Evolutionary conservation across 2,113 vertebrate genomes (phyloP).

Genomic region (Macroglossus sobrinus): DNA sequence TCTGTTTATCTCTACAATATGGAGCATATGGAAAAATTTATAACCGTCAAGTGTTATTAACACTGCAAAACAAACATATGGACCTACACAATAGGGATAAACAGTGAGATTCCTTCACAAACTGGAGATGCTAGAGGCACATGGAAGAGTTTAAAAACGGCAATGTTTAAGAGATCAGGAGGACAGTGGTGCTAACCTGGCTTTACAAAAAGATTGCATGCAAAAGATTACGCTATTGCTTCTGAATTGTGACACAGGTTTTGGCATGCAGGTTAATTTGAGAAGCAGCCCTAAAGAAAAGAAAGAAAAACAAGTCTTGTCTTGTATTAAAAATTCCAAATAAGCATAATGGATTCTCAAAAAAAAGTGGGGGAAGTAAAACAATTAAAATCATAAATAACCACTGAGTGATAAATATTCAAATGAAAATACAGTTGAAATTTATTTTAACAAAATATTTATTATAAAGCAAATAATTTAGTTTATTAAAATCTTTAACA

Average conservation of each 20-base stretch:
- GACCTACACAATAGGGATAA: constrained; percentile 15
- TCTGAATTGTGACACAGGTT: constrained; percentile 13
- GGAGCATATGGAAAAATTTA: constrained; percentile 58
- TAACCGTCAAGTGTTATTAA: constrained; percentile 55
- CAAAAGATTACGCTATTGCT: background rate
- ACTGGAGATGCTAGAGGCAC: constrained; percentile 35
- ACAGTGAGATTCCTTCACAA: background rate
- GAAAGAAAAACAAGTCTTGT: constrained; percentile 28
- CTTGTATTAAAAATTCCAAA: constrained; percentile 45
- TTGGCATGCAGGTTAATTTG: constrained; percentile 25
- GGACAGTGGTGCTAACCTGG: background rate
- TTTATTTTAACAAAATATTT: background rate
- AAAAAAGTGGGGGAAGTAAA: background rate
- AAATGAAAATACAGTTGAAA: constrained; percentile 18
- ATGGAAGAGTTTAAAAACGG: constrained; percentile 56
- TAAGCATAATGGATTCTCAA: background rate
- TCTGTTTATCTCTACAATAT: constrained; percentile 65
- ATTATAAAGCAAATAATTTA: background rate
- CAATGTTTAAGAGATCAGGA: background rate
- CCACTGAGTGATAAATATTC: background rate
- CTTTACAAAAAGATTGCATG: background rate
- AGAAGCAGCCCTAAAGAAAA: constrained; percentile 4
- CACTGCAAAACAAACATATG: constrained; percentile 52
- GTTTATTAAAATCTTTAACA: constrained; percentile 5
- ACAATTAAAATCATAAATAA: constrained; percentile 26